These are phyloP conservation scores for Camponotus fellah DNA, from an alignment of 2,888 invertebrate species.

Conservation along the genomic window DNA sequence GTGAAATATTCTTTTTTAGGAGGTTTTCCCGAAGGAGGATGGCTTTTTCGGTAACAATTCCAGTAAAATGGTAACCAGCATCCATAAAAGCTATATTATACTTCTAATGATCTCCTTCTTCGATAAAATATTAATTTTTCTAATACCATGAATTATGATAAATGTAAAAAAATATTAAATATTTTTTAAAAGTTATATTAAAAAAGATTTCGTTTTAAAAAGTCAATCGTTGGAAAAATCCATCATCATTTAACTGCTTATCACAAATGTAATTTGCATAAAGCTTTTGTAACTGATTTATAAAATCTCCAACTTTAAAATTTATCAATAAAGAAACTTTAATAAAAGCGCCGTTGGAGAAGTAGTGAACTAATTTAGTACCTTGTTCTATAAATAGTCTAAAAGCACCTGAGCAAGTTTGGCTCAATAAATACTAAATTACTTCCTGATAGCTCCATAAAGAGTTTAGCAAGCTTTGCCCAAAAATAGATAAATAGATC, in stretches of 20 bases:
- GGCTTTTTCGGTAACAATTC: too few relatives aligned
- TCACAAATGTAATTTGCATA: not conserved
- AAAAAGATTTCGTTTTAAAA: not conserved
- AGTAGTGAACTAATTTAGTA: not conserved
- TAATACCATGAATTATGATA: not conserved
- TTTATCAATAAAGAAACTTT: not conserved
- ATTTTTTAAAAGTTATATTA: not conserved
- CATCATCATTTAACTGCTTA: not conserved
- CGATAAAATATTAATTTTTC: not conserved
- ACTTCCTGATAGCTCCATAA: not conserved
- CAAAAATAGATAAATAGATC: not conserved
- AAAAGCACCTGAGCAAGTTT: conserved; percentile 4
- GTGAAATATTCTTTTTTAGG: not conserved
- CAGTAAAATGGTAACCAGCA: not conserved
- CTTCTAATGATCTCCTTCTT: not conserved
- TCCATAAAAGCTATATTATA: not conserved
- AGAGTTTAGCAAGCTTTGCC: not conserved
- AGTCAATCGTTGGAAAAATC: not conserved
- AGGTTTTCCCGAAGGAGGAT: not conserved
- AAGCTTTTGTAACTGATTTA: conserved; percentile 4
- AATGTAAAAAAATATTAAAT: not conserved
- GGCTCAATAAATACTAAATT: conserved; percentile 22
- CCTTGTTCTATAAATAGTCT: conserved; percentile 19
- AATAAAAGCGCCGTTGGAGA: not conserved
- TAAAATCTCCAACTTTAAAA: not conserved